Evolutionary conservation across 2,797 vertebrate genomes (phyloP).

Genomic region (Tragelaphus oryx): DNA sequence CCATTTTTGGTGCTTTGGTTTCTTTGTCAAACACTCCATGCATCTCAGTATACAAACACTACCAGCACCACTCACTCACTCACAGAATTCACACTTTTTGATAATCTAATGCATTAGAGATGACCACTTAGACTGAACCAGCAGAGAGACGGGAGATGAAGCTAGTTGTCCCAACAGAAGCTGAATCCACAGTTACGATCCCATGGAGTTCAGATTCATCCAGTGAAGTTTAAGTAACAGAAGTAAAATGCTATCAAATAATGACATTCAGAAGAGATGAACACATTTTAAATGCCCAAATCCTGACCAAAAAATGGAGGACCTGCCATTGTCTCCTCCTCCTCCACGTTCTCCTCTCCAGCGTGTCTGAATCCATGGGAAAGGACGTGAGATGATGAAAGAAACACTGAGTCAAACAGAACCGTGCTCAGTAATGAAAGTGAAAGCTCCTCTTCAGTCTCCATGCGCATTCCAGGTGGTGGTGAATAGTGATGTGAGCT

Average conservation of each 20-base stretch:
- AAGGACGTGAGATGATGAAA: slow-evolving; percentile 69
- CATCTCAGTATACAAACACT: slow-evolving; percentile 68
- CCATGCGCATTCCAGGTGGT: slow-evolving; percentile 69
- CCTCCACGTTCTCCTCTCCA: slow-evolving; percentile 69
- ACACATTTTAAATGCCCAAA: slow-evolving; percentile 62
- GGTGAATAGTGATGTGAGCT: slow-evolving; percentile 64
- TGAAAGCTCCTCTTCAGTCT: slow-evolving; percentile 69
- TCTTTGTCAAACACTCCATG: slow-evolving; percentile 66
- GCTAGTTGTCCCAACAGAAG: slow-evolving; percentile 71
- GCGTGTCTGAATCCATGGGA: slow-evolving; percentile 69
- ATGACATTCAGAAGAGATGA: slow-evolving; percentile 68
- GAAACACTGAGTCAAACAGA: slow-evolving; percentile 73
- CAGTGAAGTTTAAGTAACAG: slow-evolving; percentile 55
- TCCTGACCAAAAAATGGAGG: slow-evolving; percentile 58
- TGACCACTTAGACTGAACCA: slow-evolving; percentile 73
- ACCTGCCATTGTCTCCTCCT: slow-evolving; percentile 51
- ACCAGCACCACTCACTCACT: slow-evolving; percentile 75
- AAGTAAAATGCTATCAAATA: slow-evolving; percentile 66
- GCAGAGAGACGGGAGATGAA: slow-evolving; percentile 75
- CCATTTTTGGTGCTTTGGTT: slow-evolving; percentile 58
- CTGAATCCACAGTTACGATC: slow-evolving; percentile 71
- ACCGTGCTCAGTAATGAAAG: slow-evolving; percentile 49
- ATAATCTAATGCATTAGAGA: slow-evolving; percentile 79
- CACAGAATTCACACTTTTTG: slow-evolving; percentile 74
- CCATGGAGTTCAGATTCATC: slow-evolving; percentile 55